Evolutionary conservation across 1,140 invertebrate genomes (phyloP).

Genomic region (Drosophila ercepeae): DNA sequence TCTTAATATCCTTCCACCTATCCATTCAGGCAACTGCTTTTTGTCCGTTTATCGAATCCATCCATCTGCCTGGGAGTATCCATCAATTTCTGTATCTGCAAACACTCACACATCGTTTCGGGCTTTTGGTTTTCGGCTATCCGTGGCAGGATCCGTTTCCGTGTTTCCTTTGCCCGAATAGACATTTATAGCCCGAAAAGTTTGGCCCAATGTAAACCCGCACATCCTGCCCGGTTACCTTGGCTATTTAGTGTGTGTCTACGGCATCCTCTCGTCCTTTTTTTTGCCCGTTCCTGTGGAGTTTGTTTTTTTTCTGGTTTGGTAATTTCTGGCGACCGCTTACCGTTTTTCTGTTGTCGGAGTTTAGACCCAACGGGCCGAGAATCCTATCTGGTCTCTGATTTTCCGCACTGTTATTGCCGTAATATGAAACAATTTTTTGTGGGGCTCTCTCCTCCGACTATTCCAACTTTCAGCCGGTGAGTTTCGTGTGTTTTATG

Average conservation of each 20-base stretch:
- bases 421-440: slow-evolving; percentile 74
- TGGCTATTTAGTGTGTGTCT: slow-evolving; percentile 69
- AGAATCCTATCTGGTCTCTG: slow-evolving; percentile 59
- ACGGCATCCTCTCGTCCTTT: slow-evolving; percentile 15
- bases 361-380: slow-evolving; percentile 4
- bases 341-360: slow-evolving; percentile 31
- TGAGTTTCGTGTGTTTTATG: slow-evolving; percentile 12
- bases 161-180: slow-evolving; percentile 51
- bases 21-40: not conserved
- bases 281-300: slow-evolving; percentile 27
- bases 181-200: slow-evolving; percentile 77
- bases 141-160: slow-evolving; percentile 23
- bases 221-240: slow-evolving; percentile 54
- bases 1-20: slow-evolving; percentile 23
- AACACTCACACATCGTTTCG: slow-evolving; percentile 17
- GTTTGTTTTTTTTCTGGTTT: slow-evolving; percentile 41
- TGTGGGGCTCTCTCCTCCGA: slow-evolving; percentile 5
- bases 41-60: slow-evolving; percentile 31
- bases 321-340: slow-evolving; percentile 49
- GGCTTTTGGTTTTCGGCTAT: not conserved
- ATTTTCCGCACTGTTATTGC: slow-evolving; percentile 74
- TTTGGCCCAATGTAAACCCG: too few relatives aligned
- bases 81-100: slow-evolving; percentile 35
- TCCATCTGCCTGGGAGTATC: slow-evolving; percentile 28
- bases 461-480: slow-evolving; percentile 15